Evolutionary conservation across 2,113 vertebrate species (phyloP).

Genomic region (Typhlomys cinereus): DNA sequence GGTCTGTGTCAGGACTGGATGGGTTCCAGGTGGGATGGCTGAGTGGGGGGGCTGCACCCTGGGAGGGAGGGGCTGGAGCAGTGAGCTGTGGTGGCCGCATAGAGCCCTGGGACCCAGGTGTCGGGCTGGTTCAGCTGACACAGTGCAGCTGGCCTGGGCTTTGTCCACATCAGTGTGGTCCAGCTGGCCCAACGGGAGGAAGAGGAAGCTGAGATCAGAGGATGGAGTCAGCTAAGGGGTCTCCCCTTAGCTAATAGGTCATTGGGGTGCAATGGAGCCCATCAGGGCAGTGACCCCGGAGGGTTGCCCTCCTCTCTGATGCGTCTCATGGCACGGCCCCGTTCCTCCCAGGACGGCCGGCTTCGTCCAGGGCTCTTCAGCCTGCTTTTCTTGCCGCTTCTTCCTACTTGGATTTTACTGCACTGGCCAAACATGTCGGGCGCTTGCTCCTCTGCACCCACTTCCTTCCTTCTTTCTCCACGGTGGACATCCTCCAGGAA

Average conservation of each 20-base stretch:
- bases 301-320: not conserved
- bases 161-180: not conserved
- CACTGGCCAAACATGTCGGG: not conserved
- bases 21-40: too few species aligned
- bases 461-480: too few species aligned
- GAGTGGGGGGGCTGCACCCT: not conserved
- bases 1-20: not conserved
- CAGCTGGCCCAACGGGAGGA: not conserved
- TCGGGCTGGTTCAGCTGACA: too few species aligned
- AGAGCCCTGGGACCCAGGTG: not conserved
- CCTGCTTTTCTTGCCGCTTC: not conserved
- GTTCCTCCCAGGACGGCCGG: not conserved
- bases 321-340: rapidly evolving
- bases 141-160: not conserved
- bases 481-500: not conserved
- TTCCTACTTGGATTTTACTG: not conserved
- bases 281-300: not conserved
- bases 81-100: too few species aligned
- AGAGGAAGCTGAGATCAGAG: not conserved
- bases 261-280: not conserved
- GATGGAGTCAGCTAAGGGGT: not conserved
- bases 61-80: not conserved
- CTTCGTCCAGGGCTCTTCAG: too few species aligned
- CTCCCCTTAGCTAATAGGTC: too few species aligned
- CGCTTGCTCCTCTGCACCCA: rapidly evolving